These are phyloP conservation scores for Beris chalybata DNA, from an alignment of 2,888 invertebrate genomes.

Conservation along the genomic window DNA sequence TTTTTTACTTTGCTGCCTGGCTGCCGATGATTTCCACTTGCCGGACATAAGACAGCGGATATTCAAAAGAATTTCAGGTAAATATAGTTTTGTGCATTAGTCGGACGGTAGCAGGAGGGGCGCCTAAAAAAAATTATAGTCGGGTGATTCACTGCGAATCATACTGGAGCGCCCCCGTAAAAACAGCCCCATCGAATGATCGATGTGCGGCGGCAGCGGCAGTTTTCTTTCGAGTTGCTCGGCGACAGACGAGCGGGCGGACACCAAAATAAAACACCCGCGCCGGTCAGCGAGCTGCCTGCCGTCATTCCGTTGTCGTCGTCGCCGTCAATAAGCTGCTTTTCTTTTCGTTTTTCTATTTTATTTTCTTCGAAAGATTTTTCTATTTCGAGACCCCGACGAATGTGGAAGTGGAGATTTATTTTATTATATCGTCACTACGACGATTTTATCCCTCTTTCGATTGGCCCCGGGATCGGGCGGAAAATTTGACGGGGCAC, in stretches of 20 bases:
- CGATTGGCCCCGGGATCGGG: too few relatives aligned
- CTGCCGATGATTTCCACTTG: neutral
- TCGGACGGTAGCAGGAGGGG: neutral
- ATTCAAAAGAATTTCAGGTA: conserved; percentile 11
- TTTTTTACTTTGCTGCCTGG: neutral
- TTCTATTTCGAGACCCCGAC: too few relatives aligned
- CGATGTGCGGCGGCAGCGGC: too few relatives aligned
- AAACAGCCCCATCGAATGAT: too few relatives aligned
- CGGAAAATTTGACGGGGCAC: too few relatives aligned
- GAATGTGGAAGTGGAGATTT: too few relatives aligned
- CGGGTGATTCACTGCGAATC: neutral
- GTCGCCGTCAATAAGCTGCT: too few relatives aligned
- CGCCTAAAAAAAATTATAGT: neutral
- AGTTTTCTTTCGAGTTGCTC: neutral
- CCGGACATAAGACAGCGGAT: neutral
- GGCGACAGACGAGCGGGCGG: conserved; percentile 8
- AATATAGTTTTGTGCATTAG: conserved; percentile 7
- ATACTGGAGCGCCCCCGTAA: neutral
- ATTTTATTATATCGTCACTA: too few relatives aligned
- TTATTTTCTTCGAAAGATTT: too few relatives aligned
- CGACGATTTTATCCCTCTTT: too few relatives aligned
- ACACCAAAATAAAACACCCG: conserved; percentile 25
- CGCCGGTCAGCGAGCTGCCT: conserved; percentile 17
- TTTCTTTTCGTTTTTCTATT: too few relatives aligned
- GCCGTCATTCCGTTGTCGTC: neutral